Percentiles rank a stretch among this genome's conserved stretches.
These are phyloP conservation scores for Pogona vitticeps DNA, from an alignment of 2,113 vertebrate genomes.

Conservation along the genomic window DNA sequence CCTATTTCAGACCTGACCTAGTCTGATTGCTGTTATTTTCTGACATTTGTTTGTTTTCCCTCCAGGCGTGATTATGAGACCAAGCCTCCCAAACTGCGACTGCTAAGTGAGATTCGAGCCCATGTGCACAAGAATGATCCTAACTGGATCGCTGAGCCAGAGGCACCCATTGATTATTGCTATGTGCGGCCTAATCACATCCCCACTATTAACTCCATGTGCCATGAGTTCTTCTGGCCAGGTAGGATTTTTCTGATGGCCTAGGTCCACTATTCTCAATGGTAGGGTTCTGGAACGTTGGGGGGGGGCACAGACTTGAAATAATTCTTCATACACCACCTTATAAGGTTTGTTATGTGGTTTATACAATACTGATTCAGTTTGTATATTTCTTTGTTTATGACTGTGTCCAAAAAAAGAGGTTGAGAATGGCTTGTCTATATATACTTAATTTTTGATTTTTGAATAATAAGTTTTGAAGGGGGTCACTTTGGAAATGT, in stretches of 20 bases:
- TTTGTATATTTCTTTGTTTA: too few species aligned
- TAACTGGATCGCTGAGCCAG: conserved; percentile 83
- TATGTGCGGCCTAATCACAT: conserved; percentile 96
- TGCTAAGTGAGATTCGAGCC: conserved; percentile 88
- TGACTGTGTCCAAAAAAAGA: too few species aligned
- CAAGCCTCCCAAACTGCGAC: conserved; percentile 85
- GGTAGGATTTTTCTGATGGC: conserved; percentile 74
- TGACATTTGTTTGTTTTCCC: conserved; percentile 45
- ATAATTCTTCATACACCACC: too few species aligned
- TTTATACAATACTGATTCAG: too few species aligned
- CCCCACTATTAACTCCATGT: conserved; percentile 96
- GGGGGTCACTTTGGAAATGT: too few species aligned
- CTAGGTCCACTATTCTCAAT: not conserved
- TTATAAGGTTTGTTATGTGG: too few species aligned
- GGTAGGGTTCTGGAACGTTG: too few species aligned
- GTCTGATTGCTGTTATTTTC: not conserved
- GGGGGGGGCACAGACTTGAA: too few species aligned
- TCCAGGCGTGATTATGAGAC: conserved; percentile 93
- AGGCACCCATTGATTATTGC: conserved; percentile 93
- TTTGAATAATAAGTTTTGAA: too few species aligned
- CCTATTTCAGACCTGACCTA: not conserved
- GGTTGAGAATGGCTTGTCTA: too few species aligned
- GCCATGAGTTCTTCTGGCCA: conserved; percentile 97
- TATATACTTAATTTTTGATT: too few species aligned
- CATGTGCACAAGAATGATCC: conserved; percentile 79